Percentiles rank a stretch among this genome's conserved stretches.
Conservation (phyloP, 2,888 invertebrate species). For the Parthenolecanium corni region DNA sequence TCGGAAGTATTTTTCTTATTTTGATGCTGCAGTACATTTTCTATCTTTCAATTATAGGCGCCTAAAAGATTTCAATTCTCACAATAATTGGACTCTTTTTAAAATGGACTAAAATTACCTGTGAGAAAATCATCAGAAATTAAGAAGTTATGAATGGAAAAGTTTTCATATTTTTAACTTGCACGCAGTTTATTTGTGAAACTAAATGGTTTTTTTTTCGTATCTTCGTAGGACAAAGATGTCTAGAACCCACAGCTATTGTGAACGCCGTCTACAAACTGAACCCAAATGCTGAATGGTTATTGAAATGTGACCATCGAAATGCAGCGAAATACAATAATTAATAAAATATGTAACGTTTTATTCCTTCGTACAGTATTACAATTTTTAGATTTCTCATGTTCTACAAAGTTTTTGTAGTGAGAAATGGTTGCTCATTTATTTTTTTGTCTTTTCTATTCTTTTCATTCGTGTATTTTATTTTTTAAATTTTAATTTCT, state of each 20-base stretch:
- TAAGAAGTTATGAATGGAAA: no score
- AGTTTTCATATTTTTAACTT: background rate
- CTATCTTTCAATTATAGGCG: no score
- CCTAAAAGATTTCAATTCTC: no score
- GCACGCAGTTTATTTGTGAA: no score
- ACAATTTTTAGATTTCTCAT: background rate
- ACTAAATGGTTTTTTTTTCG: no score
- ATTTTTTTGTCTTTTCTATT: background rate
- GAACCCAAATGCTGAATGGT: conserved; percentile 38
- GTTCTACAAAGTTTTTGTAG: background rate
- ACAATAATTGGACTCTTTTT: no score
- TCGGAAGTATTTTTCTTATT: no score
- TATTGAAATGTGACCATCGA: conserved; percentile 37
- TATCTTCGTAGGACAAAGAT: conserved; percentile 35
- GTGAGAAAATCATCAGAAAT: no score
- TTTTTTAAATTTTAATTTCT: background rate
- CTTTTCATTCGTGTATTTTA: background rate
- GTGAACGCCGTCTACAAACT: conserved; percentile 37
- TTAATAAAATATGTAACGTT: background rate
- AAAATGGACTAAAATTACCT: no score
- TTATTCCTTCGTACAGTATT: background rate
- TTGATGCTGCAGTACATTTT: no score
- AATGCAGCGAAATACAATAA: conserved; percentile 33
- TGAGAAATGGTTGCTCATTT: background rate
- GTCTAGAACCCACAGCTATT: conserved; percentile 37